Base-by-base conservation (phyloP, 2,888 invertebrate genomes). In the Meliscaeva auricollis region DNA sequence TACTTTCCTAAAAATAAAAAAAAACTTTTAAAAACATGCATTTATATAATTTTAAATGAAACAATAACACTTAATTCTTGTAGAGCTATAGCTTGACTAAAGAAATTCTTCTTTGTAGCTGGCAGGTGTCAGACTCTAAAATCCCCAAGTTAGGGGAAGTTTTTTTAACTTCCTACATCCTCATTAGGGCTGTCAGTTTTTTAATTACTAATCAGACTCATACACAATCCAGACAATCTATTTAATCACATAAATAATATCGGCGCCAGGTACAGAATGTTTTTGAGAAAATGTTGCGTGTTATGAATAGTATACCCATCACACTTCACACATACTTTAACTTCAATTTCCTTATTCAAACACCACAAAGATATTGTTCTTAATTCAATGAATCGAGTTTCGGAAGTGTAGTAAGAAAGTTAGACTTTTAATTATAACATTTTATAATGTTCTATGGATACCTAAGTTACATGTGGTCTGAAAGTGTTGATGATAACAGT, bases 281-380 rank as follows among this genome's bases (percentile, higher is more conserved):
- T 56, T 66, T 64, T 38, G 66, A 54, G 58, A 41, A 56, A 56
- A 58, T 69, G 15, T 76, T 76, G 76, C 76, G 68, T 76, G 76
- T 9, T 30, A 9, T 22, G 3, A 48, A 46, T 9, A 56, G 26
- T 7, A 20, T 26, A 38, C 30, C 30, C 38, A n/a, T n/a, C n/a
- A n/a, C n/a, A n/a, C n/a, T n/a, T 30, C 50, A 26, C 30, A 32
- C n/a, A 58, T 15, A 38, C 6, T 22, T 38, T 20, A 15, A 58
- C 20, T 5, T 38, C 58, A 58, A 38, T 58, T 26, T 26, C 58
- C 7, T 38, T 22, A 3, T 35, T 35, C 11, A 35, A 22, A 11
- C 17, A 35, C 35, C n/a, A 15, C 32, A 15, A 1, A 17, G 5
- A 6, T 32, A 9, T 13, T 17, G 15, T 26, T 60, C 20, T 15